phyloP scores from a whole-genome alignment of 1,140 invertebrate genomes.

The Mesaphorura yosii region DNA sequence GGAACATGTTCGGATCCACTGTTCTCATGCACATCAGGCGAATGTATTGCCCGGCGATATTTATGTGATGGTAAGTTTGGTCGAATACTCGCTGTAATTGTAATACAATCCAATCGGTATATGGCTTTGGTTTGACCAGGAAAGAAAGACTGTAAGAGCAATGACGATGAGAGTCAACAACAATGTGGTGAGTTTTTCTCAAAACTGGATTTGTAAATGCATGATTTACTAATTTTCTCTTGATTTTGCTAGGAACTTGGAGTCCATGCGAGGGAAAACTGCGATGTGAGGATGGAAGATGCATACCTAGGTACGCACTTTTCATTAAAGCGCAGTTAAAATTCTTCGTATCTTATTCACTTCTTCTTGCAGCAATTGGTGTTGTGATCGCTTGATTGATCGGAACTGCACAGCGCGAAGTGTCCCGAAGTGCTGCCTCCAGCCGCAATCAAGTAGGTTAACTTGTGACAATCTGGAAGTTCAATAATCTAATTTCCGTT shows the following conservation, averaged over 20 bases:
- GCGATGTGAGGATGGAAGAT: slow-evolving; percentile 40
- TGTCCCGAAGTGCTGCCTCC: slow-evolving; percentile 33
- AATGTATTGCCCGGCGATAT: slow-evolving; percentile 82
- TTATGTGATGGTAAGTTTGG: slow-evolving; percentile 72
- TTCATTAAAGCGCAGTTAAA: too few relatives aligned
- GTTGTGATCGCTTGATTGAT: slow-evolving; percentile 40
- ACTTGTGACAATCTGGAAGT: slow-evolving; percentile 2
- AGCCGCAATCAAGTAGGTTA: slow-evolving; percentile 17
- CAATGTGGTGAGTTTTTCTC: too few relatives aligned
- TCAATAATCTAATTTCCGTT: slow-evolving; percentile 4
- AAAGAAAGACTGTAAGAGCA: slow-evolving; percentile 78
- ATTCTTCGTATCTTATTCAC: too few relatives aligned
- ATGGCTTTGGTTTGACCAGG: too few relatives aligned
- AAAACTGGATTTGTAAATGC: too few relatives aligned
- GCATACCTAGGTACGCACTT: slow-evolving; percentile 42
- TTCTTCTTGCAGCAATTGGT: slow-evolving; percentile 39
- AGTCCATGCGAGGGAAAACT: slow-evolving; percentile 42
- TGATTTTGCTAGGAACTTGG: slow-evolving; percentile 4
- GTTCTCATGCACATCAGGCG: slow-evolving; percentile 56
- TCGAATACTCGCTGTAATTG: too few relatives aligned
- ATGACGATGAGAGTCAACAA: slow-evolving; percentile 55
- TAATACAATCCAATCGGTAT: too few relatives aligned
- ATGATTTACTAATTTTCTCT: slow-evolving; percentile 6
- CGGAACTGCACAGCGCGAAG: slow-evolving; percentile 38
- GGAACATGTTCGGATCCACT: slow-evolving; percentile 36